Evolutionary conservation across 2,888 invertebrate genomes (phyloP).

Genomic region (Apamea monoglypha): DNA sequence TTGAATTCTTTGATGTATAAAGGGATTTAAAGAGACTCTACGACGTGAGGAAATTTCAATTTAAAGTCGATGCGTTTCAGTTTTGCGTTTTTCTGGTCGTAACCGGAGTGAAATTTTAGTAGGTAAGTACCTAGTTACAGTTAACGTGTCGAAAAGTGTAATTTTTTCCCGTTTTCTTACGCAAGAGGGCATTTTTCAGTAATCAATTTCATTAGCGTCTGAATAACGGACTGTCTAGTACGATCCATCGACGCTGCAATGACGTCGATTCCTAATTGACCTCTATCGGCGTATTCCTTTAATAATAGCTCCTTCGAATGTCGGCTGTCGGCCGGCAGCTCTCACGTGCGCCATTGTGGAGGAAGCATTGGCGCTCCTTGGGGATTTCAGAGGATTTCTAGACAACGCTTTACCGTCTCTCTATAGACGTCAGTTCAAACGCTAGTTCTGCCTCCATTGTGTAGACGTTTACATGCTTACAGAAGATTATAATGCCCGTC

Average conservation of each 20-base stretch:
- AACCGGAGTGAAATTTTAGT: not conserved
- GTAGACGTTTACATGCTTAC: constrained; percentile 69
- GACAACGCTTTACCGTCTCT: constrained; percentile 74
- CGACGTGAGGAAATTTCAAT: constrained; percentile 80
- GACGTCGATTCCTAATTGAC: constrained; percentile 82
- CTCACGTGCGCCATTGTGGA: constrained; percentile 81
- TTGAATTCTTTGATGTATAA: constrained; percentile 86
- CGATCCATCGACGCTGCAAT: constrained; percentile 53
- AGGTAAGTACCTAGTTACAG: not conserved
- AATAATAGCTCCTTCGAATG: constrained; percentile 85
- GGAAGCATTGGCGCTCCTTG: constrained; percentile 80
- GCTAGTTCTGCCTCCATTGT: constrained; percentile 72
- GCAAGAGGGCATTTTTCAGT: not conserved
- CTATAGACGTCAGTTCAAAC: constrained; percentile 72
- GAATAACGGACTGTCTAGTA: constrained; percentile 49
- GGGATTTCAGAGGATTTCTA: constrained; percentile 84
- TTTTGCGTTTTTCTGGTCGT: constrained; percentile 34
- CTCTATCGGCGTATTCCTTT: constrained; percentile 80
- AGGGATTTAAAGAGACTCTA: constrained; percentile 84
- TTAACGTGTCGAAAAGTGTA: not conserved
- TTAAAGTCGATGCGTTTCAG: constrained; percentile 72
- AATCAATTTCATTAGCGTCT: not conserved
- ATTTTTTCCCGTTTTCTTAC: not conserved
- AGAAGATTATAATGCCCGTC: constrained; percentile 67
- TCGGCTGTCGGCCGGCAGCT: constrained; percentile 75